These are phyloP conservation scores for Spongia lamella DNA, from an alignment of 37 sponge, comb jelly and placozoan species.

Conservation along the genomic window DNA sequence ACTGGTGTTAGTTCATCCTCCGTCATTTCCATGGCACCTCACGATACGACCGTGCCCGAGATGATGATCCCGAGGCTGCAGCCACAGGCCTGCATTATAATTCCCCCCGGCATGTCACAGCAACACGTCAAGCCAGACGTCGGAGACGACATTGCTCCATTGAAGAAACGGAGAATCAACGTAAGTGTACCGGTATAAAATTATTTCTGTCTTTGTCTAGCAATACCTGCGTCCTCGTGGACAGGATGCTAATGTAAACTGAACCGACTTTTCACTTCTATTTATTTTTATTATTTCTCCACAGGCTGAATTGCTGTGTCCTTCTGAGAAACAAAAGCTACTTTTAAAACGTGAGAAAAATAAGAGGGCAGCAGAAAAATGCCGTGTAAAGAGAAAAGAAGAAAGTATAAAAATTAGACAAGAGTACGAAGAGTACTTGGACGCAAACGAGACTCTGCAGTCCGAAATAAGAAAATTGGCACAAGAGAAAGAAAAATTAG, in stretches of 20 bases:
- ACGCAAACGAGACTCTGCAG: slow-evolving; percentile 45
- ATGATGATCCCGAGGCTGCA: too few species aligned
- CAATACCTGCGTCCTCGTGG: neutral
- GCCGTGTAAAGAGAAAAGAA: slow-evolving; percentile 86
- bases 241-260: too few species aligned
- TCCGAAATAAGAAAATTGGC: slow-evolving; percentile 33
- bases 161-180: slow-evolving; percentile 79
- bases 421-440: slow-evolving; percentile 56
- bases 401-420: slow-evolving; percentile 31
- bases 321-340: slow-evolving; percentile 80
- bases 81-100: too few species aligned
- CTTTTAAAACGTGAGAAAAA: slow-evolving; percentile 88
- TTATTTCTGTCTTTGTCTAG: neutral
- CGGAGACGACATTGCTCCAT: slow-evolving; percentile 48
- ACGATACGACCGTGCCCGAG: too few species aligned
- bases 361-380: slow-evolving; percentile 96
- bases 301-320: slow-evolving; percentile 55
- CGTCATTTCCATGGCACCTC: too few species aligned
- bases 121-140: too few species aligned
- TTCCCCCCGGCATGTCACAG: too few species aligned
- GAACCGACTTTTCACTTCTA: too few species aligned
- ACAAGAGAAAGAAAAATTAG: slow-evolving; percentile 46
- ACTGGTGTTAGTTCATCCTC: too few species aligned
- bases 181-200: slow-evolving; percentile 29
- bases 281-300: neutral